These are phyloP conservation scores for Leptopilina boulardi DNA, from an alignment of 1,140 invertebrate species.

Conservation along the genomic window DNA sequence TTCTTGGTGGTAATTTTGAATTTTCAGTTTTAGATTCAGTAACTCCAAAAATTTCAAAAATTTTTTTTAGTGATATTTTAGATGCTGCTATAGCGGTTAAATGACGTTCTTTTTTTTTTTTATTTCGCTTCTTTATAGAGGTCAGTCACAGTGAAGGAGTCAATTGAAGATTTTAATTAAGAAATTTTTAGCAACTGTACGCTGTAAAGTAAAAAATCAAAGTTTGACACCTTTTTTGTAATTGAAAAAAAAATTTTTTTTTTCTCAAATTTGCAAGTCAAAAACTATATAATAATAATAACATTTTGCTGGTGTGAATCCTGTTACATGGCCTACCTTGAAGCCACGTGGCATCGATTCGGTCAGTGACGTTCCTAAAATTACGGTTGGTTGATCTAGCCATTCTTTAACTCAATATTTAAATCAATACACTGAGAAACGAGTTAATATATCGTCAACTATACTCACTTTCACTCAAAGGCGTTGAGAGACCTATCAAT, in stretches of 20 bases:
- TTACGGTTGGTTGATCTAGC: constrained; percentile 15
- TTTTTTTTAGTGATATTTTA: no score
- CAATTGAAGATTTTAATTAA: no score
- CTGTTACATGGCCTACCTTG: constrained; percentile 29
- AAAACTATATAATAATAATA: neutral
- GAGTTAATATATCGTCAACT: constrained; percentile 2
- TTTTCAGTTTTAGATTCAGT: no score
- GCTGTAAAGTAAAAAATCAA: no score
- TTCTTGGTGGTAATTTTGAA: no score
- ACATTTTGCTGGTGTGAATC: constrained; percentile 15
- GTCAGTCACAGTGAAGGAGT: no score
- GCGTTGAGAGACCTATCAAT: neutral
- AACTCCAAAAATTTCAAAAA: no score
- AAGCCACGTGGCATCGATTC: constrained; percentile 29
- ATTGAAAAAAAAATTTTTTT: no score
- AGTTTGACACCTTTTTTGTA: neutral
- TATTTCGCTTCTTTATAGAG: no score
- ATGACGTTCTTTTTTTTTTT: no score
- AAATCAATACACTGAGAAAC: constrained; percentile 20
- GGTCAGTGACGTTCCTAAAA: constrained; percentile 27
- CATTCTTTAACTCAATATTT: constrained; percentile 25
- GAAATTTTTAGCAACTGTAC: no score
- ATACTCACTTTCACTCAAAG: constrained; percentile 24
- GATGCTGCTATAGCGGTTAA: no score
- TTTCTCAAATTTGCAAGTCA: neutral